phyloP scores from a whole-genome alignment of 2,888 invertebrate species.

The Sialis lutaria region DNA sequence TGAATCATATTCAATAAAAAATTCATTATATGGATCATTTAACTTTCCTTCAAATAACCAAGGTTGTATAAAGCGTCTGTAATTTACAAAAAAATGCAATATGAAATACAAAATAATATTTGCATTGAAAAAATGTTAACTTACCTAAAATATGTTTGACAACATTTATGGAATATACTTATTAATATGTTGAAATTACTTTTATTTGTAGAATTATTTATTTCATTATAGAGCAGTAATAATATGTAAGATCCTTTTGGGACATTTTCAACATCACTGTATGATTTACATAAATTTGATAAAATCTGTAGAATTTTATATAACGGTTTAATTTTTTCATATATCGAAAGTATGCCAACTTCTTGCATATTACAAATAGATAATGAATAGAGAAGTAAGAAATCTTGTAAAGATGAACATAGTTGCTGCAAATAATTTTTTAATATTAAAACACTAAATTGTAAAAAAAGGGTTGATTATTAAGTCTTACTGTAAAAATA shows the following conservation, averaged over 20 bases:
- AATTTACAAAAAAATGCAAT: conserved; percentile 5
- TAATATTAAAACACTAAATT: not conserved
- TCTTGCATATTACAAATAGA: too few species aligned
- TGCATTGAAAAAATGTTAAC: not conserved
- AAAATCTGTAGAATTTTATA: too few species aligned
- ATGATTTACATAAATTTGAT: not conserved
- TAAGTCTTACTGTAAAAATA: not conserved
- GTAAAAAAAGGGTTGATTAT: not conserved
- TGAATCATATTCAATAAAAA: conserved; percentile 58
- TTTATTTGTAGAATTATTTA: not conserved
- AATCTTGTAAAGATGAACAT: too few species aligned
- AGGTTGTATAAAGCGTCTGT: conserved; percentile 47
- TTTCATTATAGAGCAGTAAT: not conserved
- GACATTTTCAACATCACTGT: not conserved
- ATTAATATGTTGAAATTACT: not conserved
- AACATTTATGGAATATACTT: conserved; percentile 19
- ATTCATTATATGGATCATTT: conserved; percentile 66
- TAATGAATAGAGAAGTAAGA: too few species aligned
- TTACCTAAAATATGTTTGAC: conserved; percentile 23
- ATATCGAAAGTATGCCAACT: too few species aligned
- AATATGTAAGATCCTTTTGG: not conserved
- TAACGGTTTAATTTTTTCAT: too few species aligned
- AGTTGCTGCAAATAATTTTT: too few species aligned
- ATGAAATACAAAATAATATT: not conserved
- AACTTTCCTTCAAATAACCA: conserved; percentile 77